phyloP scores from a whole-genome alignment of 2,113 vertebrate genomes.

The Anoplopoma fimbria region DNA sequence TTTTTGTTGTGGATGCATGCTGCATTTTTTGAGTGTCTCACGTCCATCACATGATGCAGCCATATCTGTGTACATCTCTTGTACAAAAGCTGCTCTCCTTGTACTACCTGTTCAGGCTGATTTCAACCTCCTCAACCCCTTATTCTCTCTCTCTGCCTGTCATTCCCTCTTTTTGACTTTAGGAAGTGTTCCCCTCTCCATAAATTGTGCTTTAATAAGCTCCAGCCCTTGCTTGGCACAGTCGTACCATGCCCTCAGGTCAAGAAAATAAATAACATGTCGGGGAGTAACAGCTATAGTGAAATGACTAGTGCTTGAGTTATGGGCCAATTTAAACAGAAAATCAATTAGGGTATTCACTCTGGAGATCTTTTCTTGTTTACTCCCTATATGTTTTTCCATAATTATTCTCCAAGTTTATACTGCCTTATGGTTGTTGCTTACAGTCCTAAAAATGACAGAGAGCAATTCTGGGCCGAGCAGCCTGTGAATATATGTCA shows the following conservation, averaged over 20 bases:
- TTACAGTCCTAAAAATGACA: conserved; percentile 23
- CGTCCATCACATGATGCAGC: neutral
- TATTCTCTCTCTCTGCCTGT: neutral
- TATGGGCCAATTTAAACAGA: conserved; percentile 17
- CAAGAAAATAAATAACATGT: too few species aligned
- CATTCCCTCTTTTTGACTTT: neutral
- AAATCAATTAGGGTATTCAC: conserved; percentile 17
- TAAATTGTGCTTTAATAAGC: neutral
- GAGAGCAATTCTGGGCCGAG: neutral
- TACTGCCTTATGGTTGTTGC: neutral
- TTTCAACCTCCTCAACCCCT: conserved; percentile 2
- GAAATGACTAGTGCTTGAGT: neutral
- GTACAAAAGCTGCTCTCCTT: conserved; percentile 11
- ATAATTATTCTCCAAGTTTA: conserved; percentile 3
- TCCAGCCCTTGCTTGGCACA: neutral
- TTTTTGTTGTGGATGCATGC: neutral
- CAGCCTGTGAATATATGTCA: conserved; percentile 31
- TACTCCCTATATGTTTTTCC: neutral
- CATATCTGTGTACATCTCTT: neutral
- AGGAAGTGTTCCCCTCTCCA: neutral
- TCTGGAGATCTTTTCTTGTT: conserved; percentile 6
- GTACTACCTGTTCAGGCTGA: conserved; percentile 16
- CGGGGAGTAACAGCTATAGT: neutral
- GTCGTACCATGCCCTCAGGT: too few species aligned
- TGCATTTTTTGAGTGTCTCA: neutral